A percentile compares a stretch with the other conserved stretches of the same genome.
These are phyloP conservation scores for Caenorhabditis remanei DNA, from an alignment of 1,140 invertebrate genomes.

Conservation along the genomic window DNA sequence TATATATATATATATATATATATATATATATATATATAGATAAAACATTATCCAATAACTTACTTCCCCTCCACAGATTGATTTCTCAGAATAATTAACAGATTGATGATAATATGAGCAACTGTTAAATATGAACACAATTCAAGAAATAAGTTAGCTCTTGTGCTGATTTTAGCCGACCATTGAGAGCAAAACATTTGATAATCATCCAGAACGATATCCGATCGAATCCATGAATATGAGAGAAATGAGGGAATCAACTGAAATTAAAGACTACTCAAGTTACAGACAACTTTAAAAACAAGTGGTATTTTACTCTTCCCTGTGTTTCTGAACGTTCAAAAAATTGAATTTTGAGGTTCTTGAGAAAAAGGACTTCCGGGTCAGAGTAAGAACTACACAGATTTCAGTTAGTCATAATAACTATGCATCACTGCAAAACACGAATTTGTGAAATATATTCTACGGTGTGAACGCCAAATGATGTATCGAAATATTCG, in stretches of 20 bases:
- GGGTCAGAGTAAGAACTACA: neutral
- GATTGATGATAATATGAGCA: slow-evolving; percentile 3
- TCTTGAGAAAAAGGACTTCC: neutral
- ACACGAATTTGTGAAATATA: no score
- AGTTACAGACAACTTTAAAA: no score
- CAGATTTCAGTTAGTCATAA: neutral
- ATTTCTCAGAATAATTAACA: slow-evolving; percentile 16
- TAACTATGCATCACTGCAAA: neutral
- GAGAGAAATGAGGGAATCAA: neutral
- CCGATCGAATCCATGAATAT: slow-evolving; percentile 8
- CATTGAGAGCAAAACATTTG: slow-evolving; percentile 44
- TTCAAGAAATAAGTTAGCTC: slow-evolving; percentile 5
- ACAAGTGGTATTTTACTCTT: no score
- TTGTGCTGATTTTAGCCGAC: neutral
- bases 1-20: no score
- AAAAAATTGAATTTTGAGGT: no score
- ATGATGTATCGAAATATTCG: no score
- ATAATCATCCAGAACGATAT: slow-evolving; percentile 31
- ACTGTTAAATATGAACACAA: slow-evolving; percentile 33
- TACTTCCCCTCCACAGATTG: neutral
- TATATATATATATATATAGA: no score
- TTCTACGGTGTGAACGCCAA: no score
- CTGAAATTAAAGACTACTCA: neutral
- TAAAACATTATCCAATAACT: neutral
- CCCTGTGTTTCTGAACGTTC: no score